A percentile compares a stretch with the other conserved stretches of the same genome.
These are phyloP conservation scores for Callipepla californica DNA, from an alignment of 2,113 vertebrate genomes.

Conservation along the genomic window DNA sequence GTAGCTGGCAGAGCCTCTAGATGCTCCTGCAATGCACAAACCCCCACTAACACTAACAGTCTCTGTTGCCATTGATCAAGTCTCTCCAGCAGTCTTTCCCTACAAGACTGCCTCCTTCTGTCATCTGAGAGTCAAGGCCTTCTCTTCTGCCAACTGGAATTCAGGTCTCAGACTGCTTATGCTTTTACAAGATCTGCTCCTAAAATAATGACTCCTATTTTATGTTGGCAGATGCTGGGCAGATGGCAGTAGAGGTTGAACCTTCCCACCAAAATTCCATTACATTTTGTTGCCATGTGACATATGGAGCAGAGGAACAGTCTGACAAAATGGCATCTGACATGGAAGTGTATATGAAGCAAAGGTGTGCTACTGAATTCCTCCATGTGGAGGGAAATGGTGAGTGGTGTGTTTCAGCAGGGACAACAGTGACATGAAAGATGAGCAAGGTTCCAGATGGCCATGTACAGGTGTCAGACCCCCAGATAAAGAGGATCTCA, in stretches of 20 bases:
- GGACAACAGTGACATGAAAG: neutral
- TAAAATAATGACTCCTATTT: neutral
- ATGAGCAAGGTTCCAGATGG: neutral
- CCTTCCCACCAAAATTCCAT: neutral
- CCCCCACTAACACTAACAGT: rapidly evolving
- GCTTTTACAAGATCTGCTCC: neutral
- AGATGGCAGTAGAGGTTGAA: neutral
- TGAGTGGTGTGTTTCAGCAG: neutral
- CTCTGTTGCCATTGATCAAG: neutral
- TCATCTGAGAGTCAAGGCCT: neutral
- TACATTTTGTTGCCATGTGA: neutral
- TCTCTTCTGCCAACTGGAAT: neutral
- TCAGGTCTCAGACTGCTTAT: neutral
- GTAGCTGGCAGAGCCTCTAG: neutral
- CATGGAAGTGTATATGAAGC: neutral
- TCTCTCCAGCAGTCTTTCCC: neutral
- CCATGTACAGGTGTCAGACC: neutral
- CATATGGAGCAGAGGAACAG: too few relatives aligned
- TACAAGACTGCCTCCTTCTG: neutral
- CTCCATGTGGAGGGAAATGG: neutral
- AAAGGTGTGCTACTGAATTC: neutral
- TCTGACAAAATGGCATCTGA: too few relatives aligned
- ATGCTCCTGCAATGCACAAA: neutral
- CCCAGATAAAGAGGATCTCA: neutral
- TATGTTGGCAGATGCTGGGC: neutral